Base-by-base conservation (phyloP, 1,140 invertebrate genomes). In the Probaryconus sp. region DNA sequence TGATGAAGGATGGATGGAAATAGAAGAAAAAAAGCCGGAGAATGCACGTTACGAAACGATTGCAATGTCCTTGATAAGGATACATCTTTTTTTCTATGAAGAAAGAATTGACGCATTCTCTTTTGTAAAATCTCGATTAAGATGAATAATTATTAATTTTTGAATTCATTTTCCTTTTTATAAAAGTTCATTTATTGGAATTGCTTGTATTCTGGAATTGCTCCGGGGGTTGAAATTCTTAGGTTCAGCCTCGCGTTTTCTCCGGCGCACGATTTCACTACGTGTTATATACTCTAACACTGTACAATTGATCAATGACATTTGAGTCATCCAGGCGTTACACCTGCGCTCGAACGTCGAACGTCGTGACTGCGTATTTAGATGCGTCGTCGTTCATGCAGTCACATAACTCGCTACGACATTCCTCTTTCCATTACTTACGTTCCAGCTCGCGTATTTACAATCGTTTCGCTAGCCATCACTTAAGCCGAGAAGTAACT, bases 381-480 rank as follows among this genome's bases (percentile, higher is more conserved):
- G 53, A 72, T 65, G 38, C 60, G 55, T 14, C 10, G n/a, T n/a
- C 37, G 17, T 50, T 51, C 16, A 16, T 17, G 40, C 37, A 26
- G 33, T 4, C 10, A 47, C 45, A 28, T 40, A 47, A 53, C 48
- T 51, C 51, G 63, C 61, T 37, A 65, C 48, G 50, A 64, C 71
- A 74, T 68, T 74, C 58, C 71, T 74, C 16, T 64, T 68, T 68
- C 63, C 64, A 68, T 53, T 68, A 47, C 63, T 68, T 58, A 55
- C 55, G 33, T 67, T 68, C 56, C 38, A 68, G 55, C 50, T 56
- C 63, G 56, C 56, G 71, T 74, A 73, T 73, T 50, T 67, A 58
- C 71, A 74, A 74, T 63, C 71, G 43, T 67, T 65, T 60, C 69
- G 55, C 55, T 53, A 68, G 58, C 71, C 58, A 74, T 74, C 55